phyloP scores from a whole-genome alignment of 2,888 invertebrate genomes.

The Apodemia mormo region DNA sequence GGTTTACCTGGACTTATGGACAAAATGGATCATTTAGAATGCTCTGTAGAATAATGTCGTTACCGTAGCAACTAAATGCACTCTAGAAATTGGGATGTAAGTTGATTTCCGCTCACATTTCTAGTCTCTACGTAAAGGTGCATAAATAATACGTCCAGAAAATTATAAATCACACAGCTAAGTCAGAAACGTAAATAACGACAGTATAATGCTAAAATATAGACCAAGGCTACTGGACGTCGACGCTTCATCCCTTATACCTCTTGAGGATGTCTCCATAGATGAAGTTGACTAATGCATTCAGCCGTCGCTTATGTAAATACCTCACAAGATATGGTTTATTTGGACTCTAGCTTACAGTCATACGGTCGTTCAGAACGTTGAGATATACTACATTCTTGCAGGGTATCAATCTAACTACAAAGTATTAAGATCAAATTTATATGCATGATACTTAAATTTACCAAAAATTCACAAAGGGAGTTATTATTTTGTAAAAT shows the following conservation, averaged over 20 bases:
- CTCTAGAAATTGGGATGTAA: neutral
- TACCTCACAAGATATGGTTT: neutral
- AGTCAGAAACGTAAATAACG: neutral
- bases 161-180: neutral
- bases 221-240: neutral
- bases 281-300: slow-evolving; percentile 11
- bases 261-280: neutral
- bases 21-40: too few relatives aligned
- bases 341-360: slow-evolving; percentile 1
- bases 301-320: neutral
- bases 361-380: slow-evolving; percentile 2
- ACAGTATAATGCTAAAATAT: neutral
- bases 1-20: too few relatives aligned
- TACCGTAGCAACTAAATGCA: too few relatives aligned
- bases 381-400: neutral
- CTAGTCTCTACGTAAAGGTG: neutral
- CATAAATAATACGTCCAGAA: slow-evolving; percentile 5
- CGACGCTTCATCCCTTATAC: neutral
- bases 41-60: too few relatives aligned
- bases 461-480: too few relatives aligned
- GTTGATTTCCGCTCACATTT: neutral
- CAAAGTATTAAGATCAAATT: neutral
- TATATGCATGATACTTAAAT: too few relatives aligned
- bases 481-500: too few relatives aligned
- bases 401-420: neutral